phyloP scores from a whole-genome alignment of 1,140 invertebrate species.

The Rhagoletis zephyria region DNA sequence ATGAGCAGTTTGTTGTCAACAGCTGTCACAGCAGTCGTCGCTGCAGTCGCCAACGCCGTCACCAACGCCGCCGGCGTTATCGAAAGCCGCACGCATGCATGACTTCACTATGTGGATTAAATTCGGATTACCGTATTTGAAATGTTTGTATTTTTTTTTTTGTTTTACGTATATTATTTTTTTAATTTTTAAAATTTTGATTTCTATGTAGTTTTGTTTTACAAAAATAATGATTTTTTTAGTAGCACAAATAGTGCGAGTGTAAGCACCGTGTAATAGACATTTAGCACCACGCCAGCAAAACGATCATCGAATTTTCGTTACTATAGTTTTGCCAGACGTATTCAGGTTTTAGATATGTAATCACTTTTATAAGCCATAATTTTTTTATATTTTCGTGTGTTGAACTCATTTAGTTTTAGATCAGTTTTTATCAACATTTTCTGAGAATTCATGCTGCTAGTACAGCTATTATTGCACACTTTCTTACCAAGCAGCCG shows the following conservation, averaged over 20 bases:
- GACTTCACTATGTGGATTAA: conserved; percentile 54
- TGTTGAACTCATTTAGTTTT: neutral
- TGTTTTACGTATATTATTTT: neutral
- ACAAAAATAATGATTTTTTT: no score
- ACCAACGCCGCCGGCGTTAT: neutral
- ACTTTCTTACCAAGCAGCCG: no score
- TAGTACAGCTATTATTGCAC: no score
- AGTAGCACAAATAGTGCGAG: neutral
- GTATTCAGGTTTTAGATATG: neutral
- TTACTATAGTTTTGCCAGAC: neutral
- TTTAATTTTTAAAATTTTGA: neutral
- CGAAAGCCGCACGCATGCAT: conserved; percentile 47
- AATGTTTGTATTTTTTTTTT: conserved; percentile 54
- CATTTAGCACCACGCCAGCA: no score
- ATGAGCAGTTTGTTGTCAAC: conserved; percentile 29
- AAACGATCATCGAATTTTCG: no score
- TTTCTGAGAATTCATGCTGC: neutral
- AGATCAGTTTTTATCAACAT: neutral
- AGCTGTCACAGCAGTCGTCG: conserved; percentile 22
- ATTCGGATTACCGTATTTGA: conserved; percentile 53
- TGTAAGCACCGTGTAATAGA: neutral
- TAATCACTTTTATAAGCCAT: neutral
- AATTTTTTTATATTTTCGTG: neutral
- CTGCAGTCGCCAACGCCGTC: neutral
- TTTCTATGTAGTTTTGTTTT: neutral